These are phyloP conservation scores for Tipula lateralis DNA, from an alignment of 2,888 invertebrate genomes.

Conservation along the genomic window DNA sequence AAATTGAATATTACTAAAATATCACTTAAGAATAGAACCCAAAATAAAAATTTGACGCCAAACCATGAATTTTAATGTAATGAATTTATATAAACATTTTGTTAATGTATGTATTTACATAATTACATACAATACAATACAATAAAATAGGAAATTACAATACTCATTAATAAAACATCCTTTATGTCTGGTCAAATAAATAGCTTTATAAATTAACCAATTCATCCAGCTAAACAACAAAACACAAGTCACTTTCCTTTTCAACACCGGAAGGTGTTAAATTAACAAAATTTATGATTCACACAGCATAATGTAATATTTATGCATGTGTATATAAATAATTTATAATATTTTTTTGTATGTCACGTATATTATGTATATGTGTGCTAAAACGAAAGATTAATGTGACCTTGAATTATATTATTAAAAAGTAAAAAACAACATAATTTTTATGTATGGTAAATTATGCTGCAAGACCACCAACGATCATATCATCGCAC, in stretches of 20 bases:
- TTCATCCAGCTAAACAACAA: background rate
- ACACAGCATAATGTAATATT: background rate
- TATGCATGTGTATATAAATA: background rate
- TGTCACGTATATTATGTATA: background rate
- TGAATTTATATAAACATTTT: too few species aligned
- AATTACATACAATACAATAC: too few species aligned
- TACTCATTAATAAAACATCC: background rate
- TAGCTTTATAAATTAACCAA: background rate
- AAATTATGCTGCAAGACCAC: conserved; percentile 1
- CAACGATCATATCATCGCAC: background rate
- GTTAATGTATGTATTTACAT: too few species aligned
- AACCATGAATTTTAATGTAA: too few species aligned
- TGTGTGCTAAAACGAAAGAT: background rate
- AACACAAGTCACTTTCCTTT: background rate
- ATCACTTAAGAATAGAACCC: too few species aligned
- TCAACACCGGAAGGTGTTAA: background rate
- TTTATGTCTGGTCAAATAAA: background rate
- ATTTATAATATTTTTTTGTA: background rate
- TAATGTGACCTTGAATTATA: background rate
- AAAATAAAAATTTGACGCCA: too few species aligned
- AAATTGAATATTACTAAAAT: too few species aligned
- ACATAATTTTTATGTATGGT: background rate
- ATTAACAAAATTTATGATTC: conserved; percentile 24
- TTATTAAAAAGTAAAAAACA: too few species aligned
- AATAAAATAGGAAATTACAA: too few species aligned